Base-by-base conservation (phyloP, 2,888 invertebrate genomes). In the Lepidochrysops patricia region DNA sequence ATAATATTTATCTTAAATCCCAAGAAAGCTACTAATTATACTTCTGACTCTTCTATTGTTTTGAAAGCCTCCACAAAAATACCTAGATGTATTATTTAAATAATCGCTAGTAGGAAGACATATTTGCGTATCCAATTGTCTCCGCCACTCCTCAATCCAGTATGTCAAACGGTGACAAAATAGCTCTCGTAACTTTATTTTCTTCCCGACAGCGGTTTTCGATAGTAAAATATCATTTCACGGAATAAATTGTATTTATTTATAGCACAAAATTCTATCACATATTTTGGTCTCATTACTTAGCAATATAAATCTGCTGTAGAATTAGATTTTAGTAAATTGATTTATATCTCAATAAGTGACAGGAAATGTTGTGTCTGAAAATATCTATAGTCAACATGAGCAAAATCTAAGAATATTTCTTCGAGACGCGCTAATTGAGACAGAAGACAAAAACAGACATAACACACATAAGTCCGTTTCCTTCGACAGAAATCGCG, bases 101-200 rank as follows among this genome's bases (percentile, higher is more conserved):
- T n/a, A 19, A 43, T 43, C 2, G 19, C 15, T 43, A 19, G 15
- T 19, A 1, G 7, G 15, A 37, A 37, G 1, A 13, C 15, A 15
- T 37, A 13, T 37, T 15, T 15, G 29, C 2, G 15, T 52, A 4
- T 27, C 15, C 48, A 15, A 52, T 54, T 63, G 59, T 58, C 61
- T 62, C 35, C 63, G 54, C 57, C 58, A 23, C 19, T 58, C 25
- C 60, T 48, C 61, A 58, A 65, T 63, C 57, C 6, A 37, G 37
- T 37, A 15, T 2, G 9, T 62, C 61, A 61, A 65, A 64, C 61
- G 61, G 61, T 66, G 63, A 65, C 63, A 63, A 63, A 68, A 70
- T 67, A 65, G 66, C 62, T 69, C 66, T 70, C 60, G 37, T 67
- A 68, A 70, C 68, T 67, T 67, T 64, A 62, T 70, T 69, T 66